phyloP scores from a whole-genome alignment of 2,113 vertebrate species.

The Etheostoma cragini region DNA sequence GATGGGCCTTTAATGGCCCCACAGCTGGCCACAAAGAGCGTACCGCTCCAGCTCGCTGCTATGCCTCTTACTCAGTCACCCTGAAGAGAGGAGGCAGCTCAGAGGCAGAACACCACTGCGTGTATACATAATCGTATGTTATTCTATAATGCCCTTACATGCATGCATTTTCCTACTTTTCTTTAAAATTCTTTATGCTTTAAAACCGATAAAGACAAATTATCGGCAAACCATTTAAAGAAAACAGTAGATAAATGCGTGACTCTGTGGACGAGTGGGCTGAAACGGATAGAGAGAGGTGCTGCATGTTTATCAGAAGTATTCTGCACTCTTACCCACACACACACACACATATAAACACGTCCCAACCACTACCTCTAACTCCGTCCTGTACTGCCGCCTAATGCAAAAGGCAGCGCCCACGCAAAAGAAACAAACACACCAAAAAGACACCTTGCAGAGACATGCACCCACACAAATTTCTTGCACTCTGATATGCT shows the following conservation, averaged over 20 bases:
- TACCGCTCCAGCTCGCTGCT: conserved; percentile 60
- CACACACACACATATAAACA: conserved; percentile 25
- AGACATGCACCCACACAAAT: conserved; percentile 78
- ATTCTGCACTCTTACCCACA: conserved; percentile 46
- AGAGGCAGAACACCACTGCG: conserved; percentile 16
- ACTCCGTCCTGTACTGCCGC: conserved; percentile 66
- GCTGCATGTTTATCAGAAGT: conserved; percentile 63
- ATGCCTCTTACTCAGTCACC: conserved; percentile 50
- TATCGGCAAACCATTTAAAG: background rate
- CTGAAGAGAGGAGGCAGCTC: conserved; percentile 37
- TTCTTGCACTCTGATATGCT: conserved; percentile 63
- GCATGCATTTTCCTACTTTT: background rate
- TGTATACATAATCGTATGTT: background rate
- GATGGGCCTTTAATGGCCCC: conserved; percentile 80
- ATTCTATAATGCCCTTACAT: background rate
- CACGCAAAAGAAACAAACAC: conserved; percentile 67
- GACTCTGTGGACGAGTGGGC: conserved; percentile 15
- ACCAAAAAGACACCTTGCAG: conserved; percentile 75
- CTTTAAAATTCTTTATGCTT: background rate
- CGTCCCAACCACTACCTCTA: conserved; percentile 61
- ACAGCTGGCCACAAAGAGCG: conserved; percentile 80
- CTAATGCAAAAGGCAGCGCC: conserved; percentile 76
- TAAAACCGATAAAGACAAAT: background rate
- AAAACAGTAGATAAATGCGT: conserved; percentile 2
- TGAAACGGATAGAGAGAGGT: conserved; percentile 27